Percentiles rank a stretch among this genome's conserved stretches.
Evolutionary conservation across 2,888 invertebrate genomes (phyloP).

Genomic region (Congeria kusceri): DNA sequence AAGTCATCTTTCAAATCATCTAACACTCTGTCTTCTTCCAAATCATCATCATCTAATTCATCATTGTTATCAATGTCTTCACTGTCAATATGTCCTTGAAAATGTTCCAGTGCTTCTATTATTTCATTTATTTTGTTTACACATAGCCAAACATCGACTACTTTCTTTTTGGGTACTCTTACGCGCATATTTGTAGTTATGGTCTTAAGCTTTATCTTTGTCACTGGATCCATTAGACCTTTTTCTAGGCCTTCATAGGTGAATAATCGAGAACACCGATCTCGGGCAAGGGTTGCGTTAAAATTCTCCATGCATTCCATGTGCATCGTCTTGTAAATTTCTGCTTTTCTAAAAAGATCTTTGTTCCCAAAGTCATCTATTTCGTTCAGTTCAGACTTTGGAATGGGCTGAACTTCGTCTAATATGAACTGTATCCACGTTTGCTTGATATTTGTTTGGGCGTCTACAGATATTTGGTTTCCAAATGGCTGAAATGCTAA

Average conservation of each 20-base stretch:
- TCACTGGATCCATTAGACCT: too few relatives aligned
- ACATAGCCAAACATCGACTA: too few relatives aligned
- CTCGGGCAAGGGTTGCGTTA: too few relatives aligned
- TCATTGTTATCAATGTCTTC: not conserved
- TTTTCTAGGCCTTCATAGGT: too few relatives aligned
- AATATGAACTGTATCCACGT: slow-evolving; percentile 37
- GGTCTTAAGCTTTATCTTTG: too few relatives aligned
- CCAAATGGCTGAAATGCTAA: too few relatives aligned
- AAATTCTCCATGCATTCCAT: slow-evolving; percentile 5
- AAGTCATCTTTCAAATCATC: slow-evolving; percentile 3
- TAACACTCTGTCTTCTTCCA: slow-evolving; percentile 5
- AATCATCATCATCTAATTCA: not conserved
- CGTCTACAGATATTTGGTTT: too few relatives aligned
- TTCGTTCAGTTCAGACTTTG: not conserved
- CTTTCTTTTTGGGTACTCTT: too few relatives aligned
- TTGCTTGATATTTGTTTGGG: slow-evolving; percentile 1
- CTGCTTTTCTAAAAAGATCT: slow-evolving; percentile 23
- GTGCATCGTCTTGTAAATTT: slow-evolving; percentile 48
- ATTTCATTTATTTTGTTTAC: not conserved
- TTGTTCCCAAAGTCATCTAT: slow-evolving; percentile 14
- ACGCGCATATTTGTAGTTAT: too few relatives aligned
- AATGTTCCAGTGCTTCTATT: not conserved
- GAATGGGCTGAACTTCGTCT: slow-evolving; percentile 13
- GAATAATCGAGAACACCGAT: too few relatives aligned
- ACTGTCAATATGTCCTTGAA: too few relatives aligned